These are phyloP conservation scores for Pollenia griseotomentosa DNA, from an alignment of 2,888 invertebrate genomes.

Conservation along the genomic window DNA sequence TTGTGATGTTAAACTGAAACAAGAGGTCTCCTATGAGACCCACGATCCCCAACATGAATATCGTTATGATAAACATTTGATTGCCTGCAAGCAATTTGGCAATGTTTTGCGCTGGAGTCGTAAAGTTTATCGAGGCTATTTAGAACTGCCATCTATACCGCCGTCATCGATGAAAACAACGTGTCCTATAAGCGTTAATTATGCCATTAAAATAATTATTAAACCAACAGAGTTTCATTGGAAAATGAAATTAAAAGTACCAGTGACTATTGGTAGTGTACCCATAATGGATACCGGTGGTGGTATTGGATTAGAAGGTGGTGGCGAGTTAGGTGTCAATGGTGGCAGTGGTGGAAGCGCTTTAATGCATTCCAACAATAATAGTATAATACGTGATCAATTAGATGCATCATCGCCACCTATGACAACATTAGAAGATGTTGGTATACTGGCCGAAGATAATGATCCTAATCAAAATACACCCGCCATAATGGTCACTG, in stretches of 20 bases:
- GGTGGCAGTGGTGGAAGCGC: slow-evolving; percentile 83
- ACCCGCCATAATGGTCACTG: slow-evolving; percentile 78
- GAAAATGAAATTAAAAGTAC: slow-evolving; percentile 87
- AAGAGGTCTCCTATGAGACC: slow-evolving; percentile 85
- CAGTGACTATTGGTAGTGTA: slow-evolving; percentile 88
- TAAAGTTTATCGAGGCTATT: slow-evolving; percentile 87
- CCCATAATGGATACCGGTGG: slow-evolving; percentile 86
- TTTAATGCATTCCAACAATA: slow-evolving; percentile 65
- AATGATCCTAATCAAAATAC: slow-evolving; percentile 64
- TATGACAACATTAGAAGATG: slow-evolving; percentile 41
- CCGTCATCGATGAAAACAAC: slow-evolving; percentile 89
- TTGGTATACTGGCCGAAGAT: slow-evolving; percentile 42
- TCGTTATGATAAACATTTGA: slow-evolving; percentile 82
- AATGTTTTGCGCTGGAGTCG: slow-evolving; percentile 87
- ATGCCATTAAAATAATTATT: slow-evolving; percentile 87
- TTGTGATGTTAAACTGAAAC: slow-evolving; percentile 87
- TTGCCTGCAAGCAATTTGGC: slow-evolving; percentile 84
- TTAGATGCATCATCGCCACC: slow-evolving; percentile 31
- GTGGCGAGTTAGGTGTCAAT: slow-evolving; percentile 76
- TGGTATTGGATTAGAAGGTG: background rate
- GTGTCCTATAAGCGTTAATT: slow-evolving; percentile 89
- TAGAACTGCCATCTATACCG: slow-evolving; percentile 90
- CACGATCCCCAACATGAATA: slow-evolving; percentile 83
- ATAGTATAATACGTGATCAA: slow-evolving; percentile 51
- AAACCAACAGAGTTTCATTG: slow-evolving; percentile 87